Base-by-base conservation (phyloP, 2,113 vertebrate genomes). In the Xyrauchen texanus region DNA sequence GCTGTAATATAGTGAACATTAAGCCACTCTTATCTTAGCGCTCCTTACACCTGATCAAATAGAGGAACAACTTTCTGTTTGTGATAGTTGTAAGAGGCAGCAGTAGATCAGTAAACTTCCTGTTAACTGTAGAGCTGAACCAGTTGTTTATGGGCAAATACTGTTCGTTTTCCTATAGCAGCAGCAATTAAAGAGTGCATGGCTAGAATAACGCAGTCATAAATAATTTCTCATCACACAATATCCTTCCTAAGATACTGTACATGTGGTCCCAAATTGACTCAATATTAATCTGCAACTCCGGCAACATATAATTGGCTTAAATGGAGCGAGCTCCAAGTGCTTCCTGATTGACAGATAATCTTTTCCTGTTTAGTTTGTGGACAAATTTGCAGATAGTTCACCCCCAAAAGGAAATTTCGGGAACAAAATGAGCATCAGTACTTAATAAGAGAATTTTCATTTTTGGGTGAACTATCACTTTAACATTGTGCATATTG, bases 1-100 rank as follows among this genome's bases (percentile, higher is more conserved):
- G 65, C 12, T 69, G 64, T 65, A 82, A 72, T 67, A 78, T 77
- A 70, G 60, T 61, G 16, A 51, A 34, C 63, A 72, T 67, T 61
- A 63, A 47, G 44, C 4, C 15, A 55, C 64, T 64, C 45, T 72
- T 11, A 49, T 16, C 51, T 75, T 72, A 83, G 21, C 78, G 75
- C 79, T 65, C 49, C 8, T 42, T 65, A 51, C 13, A 68, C 49
- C 13, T 45, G 72, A 75, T 75, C 60, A 75, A 75, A 75, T 46
- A 63, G 45, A 70, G 62, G 15, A 78, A 34, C 21, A 69, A 52
- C 55, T 70, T 34, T 3, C 21, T 34, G 21, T 34, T 34, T 34
- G 21, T 1, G 21, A 34, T 34, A 34, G 21, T 34, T 34, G 21
- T 34, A 34, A 34, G 21, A 7, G 49, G 42, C 60, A 51, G 7